Percentiles rank a stretch among this genome's conserved stretches.
Evolutionary conservation across 2,797 vertebrate species (phyloP).

Genomic region (Smutsia gigantea): DNA sequence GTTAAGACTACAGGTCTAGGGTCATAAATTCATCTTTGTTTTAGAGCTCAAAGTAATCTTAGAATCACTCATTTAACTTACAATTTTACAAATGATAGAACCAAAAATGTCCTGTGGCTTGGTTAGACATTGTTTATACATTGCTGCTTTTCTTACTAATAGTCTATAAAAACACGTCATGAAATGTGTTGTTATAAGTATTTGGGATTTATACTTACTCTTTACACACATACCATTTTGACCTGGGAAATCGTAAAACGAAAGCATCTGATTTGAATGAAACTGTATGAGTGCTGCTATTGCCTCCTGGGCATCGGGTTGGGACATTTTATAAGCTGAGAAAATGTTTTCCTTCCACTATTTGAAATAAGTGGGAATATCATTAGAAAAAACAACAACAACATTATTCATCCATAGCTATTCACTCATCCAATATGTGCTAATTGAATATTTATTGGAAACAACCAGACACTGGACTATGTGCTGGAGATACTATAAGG

Average conservation of each 20-base stretch:
- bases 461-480: neutral
- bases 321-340: neutral
- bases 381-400: neutral
- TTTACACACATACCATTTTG: neutral
- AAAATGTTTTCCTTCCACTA: slow-evolving; percentile 14
- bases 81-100: slow-evolving; percentile 26
- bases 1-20: neutral
- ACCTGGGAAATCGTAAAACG: neutral
- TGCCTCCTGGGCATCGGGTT: neutral
- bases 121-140: neutral
- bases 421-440: neutral
- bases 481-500: neutral
- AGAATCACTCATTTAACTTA: neutral
- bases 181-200: slow-evolving; percentile 35
- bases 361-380: neutral
- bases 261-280: slow-evolving; percentile 39
- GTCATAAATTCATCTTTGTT: neutral
- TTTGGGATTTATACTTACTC: slow-evolving; percentile 13
- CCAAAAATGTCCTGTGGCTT: neutral
- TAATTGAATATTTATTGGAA: neutral
- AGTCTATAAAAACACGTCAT: neutral
- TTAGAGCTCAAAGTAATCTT: neutral
- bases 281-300: neutral
- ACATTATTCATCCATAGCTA: neutral
- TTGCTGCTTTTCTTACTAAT: slow-evolving; percentile 18